Base-by-base conservation (phyloP, 2,888 invertebrate genomes). In the Rhagium mordax region DNA sequence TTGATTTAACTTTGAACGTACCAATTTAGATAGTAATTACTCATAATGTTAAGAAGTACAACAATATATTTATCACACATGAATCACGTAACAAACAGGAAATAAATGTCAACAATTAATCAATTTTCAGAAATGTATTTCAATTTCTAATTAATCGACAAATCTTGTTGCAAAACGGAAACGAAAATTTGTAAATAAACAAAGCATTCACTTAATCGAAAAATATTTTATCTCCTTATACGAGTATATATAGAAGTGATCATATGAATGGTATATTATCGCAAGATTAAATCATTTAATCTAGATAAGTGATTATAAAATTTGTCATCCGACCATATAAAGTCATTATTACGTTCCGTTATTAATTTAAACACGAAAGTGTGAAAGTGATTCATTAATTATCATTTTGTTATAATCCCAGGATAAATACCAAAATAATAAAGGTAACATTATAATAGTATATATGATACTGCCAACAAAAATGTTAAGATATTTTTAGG, bases 351-450 rank as follows among this genome's bases (percentile, higher is more conserved):
- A 29, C 29, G 20, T 27, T 33, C 13, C 13, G 33, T 13, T 33
- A 33, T 33, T 33, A 33, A 33, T 8, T 29, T 29, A 59, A 29
- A 59, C 29, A 59, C 57, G 29, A 27, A 65, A 53, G 27, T 57
- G 51, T 65, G 51, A 29, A 18, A 65, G 51, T 65, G 49, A 65
- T 48, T 62, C 62, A 62, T 48, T 62, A 47, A 62, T 20, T 48
- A 62, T 62, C 48, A 21, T 41, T 59, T 29, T 29, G 10, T 29
- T 29, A 29, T 59, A 59, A 59, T 59, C 57, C 29, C 8, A 59
- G 18, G 29, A 24, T 16, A 59, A 59, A 59, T 59, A 59, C 4
- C n/a, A n/a, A n/a, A n/a, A n/a, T 7, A 16, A 10, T 29, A 59
- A 15, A 15, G 7, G n/a, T n/a, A n/a, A n/a, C n/a, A n/a, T n/a